These are phyloP conservation scores for Papilio protenor DNA, from an alignment of 2,888 invertebrate genomes.

Conservation along the genomic window DNA sequence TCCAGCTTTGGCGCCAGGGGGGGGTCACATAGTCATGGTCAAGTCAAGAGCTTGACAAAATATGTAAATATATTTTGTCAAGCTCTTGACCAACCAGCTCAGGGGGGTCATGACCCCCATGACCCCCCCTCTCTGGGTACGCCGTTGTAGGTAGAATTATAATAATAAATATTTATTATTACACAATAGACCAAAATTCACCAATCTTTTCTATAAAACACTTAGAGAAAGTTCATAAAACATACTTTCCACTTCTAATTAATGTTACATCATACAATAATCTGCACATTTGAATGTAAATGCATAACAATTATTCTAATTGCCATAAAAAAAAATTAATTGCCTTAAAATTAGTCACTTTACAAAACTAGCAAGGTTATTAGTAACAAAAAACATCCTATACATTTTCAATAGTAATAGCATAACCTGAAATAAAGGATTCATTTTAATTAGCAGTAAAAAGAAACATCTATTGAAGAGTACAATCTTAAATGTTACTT, in stretches of 20 bases:
- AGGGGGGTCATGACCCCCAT: too few relatives aligned
- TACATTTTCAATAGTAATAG: too few relatives aligned
- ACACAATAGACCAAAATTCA: background rate
- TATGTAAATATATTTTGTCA: too few relatives aligned
- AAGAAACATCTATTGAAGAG: background rate
- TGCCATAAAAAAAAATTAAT: background rate
- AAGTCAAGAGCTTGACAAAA: too few relatives aligned
- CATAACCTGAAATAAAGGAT: background rate
- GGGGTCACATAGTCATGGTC: too few relatives aligned
- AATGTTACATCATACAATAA: conserved; percentile 10
- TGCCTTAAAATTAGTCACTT: background rate
- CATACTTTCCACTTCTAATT: conserved; percentile 7
- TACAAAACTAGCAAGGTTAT: background rate
- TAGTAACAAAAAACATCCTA: background rate
- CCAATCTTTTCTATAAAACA: background rate
- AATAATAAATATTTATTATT: too few relatives aligned
- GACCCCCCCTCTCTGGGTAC: too few relatives aligned
- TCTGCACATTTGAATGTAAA: conserved; percentile 4
- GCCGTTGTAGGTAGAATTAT: too few relatives aligned
- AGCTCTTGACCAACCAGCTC: too few relatives aligned
- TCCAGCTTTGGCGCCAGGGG: too few relatives aligned
- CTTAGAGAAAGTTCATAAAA: background rate
- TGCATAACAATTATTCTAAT: background rate
- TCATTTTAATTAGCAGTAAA: background rate
- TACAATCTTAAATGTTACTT: too few relatives aligned